Percentiles rank a stretch among this genome's conserved stretches.
phyloP scores from a whole-genome alignment of 2,888 invertebrate genomes.

The Icerya purchasi region DNA sequence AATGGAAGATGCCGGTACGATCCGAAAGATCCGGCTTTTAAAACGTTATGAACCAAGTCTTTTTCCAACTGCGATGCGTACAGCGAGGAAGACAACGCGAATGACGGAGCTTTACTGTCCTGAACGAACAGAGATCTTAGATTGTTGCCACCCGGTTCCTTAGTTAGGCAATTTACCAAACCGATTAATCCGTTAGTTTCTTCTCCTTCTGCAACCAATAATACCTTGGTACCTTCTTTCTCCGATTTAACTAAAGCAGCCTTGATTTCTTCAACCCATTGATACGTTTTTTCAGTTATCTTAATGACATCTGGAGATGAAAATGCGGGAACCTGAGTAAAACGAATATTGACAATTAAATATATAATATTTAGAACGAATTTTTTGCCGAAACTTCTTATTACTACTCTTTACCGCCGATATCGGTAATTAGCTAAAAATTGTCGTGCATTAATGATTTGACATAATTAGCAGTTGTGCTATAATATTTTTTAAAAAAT shows the following conservation, averaged over 20 bases:
- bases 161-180: constrained; percentile 69
- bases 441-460: no score
- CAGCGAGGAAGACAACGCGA: constrained; percentile 33
- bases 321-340: constrained; percentile 17
- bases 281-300: constrained; percentile 44
- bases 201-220: constrained; percentile 46
- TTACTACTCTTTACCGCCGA: no score
- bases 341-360: no score
- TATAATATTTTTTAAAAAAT: no score
- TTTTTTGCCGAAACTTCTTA: no score
- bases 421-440: no score
- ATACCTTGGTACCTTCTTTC: constrained; percentile 33
- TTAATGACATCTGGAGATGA: constrained; percentile 34
- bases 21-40: constrained; percentile 58
- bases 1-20: constrained; percentile 58
- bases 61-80: constrained; percentile 41
- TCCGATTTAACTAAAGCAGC: constrained; percentile 44
- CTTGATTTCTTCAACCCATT: constrained; percentile 66
- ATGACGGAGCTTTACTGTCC: constrained; percentile 36
- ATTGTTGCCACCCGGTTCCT: constrained; percentile 61
- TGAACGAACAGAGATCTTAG: constrained; percentile 40
- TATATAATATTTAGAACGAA: no score
- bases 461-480: no score
- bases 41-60: constrained; percentile 70
- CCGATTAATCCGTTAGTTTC: constrained; percentile 59